Evolutionary conservation across 64 coral and sea anemone genomes (phyloP), one percentile per base, ranked within the genome.

Genomic region (Montipora sp.): DNA sequence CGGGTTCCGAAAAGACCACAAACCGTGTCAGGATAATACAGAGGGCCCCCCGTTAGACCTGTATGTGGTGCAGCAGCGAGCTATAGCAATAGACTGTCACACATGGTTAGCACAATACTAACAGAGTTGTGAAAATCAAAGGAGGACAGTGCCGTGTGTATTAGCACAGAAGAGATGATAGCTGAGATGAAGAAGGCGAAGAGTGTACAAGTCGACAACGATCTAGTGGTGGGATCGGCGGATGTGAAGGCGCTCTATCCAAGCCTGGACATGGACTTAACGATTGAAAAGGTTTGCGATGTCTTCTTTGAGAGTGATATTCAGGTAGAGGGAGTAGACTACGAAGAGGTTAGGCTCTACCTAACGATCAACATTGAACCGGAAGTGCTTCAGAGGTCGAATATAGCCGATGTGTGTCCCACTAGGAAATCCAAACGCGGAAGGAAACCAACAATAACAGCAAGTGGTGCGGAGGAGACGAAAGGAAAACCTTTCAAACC

Each of bases 41-140:
- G 27, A 1, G 27, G 27, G 1, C 27, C 27, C 27, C 27, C 27
- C 27, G 70, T 44, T 47, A 36, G 71, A 77, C 53, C 73, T 5
- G 71, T 89, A 24, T 89, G 87, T 48, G 19, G 87, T 59, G 74
- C 87, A 77, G 24, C 20, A 27, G 1, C 27, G 27, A 14, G 87
- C 51, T 89, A 89, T 45, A 89, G 70, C 87, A 55, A 89, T 73
- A 89, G 87, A 47, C 73, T 89, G 27, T 88, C 87, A 19, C 71
- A 90, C 51, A 47, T 77, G 51, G 51, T 79, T 19, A 79, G 77
- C 36, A 51, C n/a, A 11, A 80, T 80, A 16, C 77, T 80, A 14
- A 80, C 77, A 80, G 77, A 80, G 45, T 47, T 80, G 51, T 80
- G 77, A 47, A 80, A 80, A 74, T 50, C 36, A 70, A 87, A 75